Conservation (phyloP, 2,888 invertebrate species). For the Hermaeophaga mercurialis region DNA sequence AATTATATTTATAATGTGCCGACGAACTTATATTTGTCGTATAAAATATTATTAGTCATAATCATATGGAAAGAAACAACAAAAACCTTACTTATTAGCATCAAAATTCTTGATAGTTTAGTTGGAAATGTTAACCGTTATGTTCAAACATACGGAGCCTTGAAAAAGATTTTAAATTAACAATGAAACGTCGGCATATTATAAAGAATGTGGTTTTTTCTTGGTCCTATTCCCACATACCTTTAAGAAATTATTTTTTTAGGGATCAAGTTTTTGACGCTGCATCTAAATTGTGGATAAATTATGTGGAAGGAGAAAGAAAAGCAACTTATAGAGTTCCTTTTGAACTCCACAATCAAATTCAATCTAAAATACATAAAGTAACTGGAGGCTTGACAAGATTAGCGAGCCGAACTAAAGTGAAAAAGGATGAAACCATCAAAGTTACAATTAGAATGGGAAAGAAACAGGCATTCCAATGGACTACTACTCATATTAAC, state of each 20-base stretch:
- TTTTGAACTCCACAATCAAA: slow-evolving; percentile 94
- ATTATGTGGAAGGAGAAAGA: slow-evolving; percentile 87
- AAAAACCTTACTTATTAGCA: too few relatives aligned
- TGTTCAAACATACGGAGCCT: too few relatives aligned
- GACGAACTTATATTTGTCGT: too few relatives aligned
- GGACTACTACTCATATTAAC: slow-evolving; percentile 81
- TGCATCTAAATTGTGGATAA: slow-evolving; percentile 87
- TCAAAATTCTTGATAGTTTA: too few relatives aligned
- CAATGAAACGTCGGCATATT: too few relatives aligned
- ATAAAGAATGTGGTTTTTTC: too few relatives aligned
- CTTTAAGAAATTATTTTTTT: slow-evolving; percentile 64
- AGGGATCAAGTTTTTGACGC: slow-evolving; percentile 81
- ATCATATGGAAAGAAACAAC: too few relatives aligned
- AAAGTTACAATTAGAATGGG: slow-evolving; percentile 65
- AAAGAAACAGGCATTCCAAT: slow-evolving; percentile 68
- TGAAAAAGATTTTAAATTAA: too few relatives aligned
- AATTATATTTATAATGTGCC: slow-evolving; percentile 50
- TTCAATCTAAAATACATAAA: slow-evolving; percentile 96
- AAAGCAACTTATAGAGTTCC: slow-evolving; percentile 84
- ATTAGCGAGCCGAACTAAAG: slow-evolving; percentile 86
- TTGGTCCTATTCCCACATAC: too few relatives aligned
- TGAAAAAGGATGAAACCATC: slow-evolving; percentile 82
- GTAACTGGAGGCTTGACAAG: slow-evolving; percentile 90
- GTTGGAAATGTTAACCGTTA: too few relatives aligned
- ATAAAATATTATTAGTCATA: too few relatives aligned